Conservation (phyloP, 2,888 invertebrate species). For the Tiphia femorata region DNA sequence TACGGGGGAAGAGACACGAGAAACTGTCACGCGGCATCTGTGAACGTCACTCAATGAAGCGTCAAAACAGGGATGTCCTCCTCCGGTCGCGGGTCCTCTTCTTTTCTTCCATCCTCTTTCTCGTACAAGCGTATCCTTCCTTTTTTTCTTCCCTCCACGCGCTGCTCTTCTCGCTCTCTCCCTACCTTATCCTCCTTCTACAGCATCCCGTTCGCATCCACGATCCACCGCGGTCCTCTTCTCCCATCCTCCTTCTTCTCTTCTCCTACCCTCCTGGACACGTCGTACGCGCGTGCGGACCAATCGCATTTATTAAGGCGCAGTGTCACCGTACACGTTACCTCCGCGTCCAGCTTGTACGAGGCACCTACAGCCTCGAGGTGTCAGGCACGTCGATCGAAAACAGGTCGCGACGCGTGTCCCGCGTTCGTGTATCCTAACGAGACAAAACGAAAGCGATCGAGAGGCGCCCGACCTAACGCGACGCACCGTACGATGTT, state of each 20-base stretch:
- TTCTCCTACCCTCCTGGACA: conserved; percentile 28
- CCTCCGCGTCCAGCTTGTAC: conserved; percentile 46
- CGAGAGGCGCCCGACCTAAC: conserved; percentile 27
- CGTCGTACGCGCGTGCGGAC: conserved; percentile 42
- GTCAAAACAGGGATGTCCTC: conserved; percentile 51
- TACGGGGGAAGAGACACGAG: conserved; percentile 45
- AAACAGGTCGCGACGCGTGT: conserved; percentile 49
- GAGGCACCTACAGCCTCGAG: conserved; percentile 41
- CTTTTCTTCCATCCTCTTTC: conserved; percentile 4
- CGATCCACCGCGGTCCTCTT: neutral
- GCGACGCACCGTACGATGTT: conserved; percentile 30
- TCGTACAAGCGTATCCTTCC: neutral
- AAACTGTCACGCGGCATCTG: conserved; percentile 52
- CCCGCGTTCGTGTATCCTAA: conserved; percentile 47
- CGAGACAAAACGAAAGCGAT: conserved; percentile 49
- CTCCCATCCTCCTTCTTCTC: conserved; percentile 6
- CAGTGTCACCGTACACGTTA: conserved; percentile 47
- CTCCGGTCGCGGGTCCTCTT: conserved; percentile 9
- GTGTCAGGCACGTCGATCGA: conserved; percentile 47
- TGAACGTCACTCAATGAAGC: conserved; percentile 51
- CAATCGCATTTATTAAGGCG: conserved; percentile 51
- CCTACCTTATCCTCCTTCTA: neutral
- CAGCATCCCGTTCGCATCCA: no score
- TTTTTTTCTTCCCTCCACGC: neutral
- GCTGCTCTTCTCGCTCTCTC: neutral